phyloP scores from a whole-genome alignment of 2,797 vertebrate genomes.

The Botia kubotai region DNA sequence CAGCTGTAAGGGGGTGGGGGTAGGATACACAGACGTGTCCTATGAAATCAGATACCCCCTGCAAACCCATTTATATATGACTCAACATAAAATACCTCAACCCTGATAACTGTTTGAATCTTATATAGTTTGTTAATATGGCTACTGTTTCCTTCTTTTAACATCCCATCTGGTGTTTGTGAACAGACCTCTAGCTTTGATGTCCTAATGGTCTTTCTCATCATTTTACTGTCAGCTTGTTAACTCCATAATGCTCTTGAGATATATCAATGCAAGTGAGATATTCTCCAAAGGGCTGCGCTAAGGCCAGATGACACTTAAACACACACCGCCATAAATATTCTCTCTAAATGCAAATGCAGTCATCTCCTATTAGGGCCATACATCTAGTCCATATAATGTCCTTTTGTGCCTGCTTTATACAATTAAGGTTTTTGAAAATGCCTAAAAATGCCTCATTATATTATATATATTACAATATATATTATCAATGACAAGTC shows the following conservation, averaged over 20 bases:
- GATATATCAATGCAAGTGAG: conserved; percentile 47
- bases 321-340: conserved; percentile 72
- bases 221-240: conserved; percentile 80
- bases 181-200: conserved; percentile 49
- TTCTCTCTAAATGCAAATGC: conserved; percentile 68
- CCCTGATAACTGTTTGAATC: conserved; percentile 62
- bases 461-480: no score
- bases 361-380: conserved; percentile 66
- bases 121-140: conserved; percentile 73
- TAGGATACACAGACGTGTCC: conserved; percentile 63
- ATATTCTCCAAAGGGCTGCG: conserved; percentile 72
- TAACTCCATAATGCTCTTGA: conserved; percentile 74
- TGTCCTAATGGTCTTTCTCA: conserved; percentile 76
- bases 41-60: conserved; percentile 68
- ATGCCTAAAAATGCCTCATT: not conserved
- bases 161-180: conserved; percentile 62
- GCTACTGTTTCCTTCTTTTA: conserved; percentile 56
- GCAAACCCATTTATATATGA: conserved; percentile 70
- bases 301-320: conserved; percentile 74
- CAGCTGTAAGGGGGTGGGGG: conserved; percentile 49
- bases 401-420: conserved; percentile 18
- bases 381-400: conserved; percentile 62
- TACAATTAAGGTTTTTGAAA: not conserved
- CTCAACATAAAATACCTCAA: conserved; percentile 70
- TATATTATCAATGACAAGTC: no score